Base-by-base conservation (phyloP, 1,140 invertebrate genomes). In the Pomacea maculata region DNA sequence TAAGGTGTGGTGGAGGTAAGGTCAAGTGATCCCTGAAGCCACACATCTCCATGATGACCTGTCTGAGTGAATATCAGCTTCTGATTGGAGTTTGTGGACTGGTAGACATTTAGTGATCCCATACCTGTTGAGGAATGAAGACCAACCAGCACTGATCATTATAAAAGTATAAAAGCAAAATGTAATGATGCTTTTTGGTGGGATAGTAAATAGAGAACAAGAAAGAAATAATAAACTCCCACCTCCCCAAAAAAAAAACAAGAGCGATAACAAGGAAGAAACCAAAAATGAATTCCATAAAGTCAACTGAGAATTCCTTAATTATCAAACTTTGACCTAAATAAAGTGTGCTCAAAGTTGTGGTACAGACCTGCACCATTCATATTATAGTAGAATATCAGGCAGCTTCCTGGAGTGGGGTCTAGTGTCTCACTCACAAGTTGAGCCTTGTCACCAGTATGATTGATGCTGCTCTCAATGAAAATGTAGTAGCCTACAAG, bases 371-470 rank as follows among this genome's bases (percentile, higher is more conserved):
- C 76, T 75, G 54, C 68, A 34, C 95, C 95, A 85, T 93, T 95
- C 95, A 96, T 96, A 86, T 96, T 95, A 85, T 92, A 94, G 92
- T 93, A 96, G 88, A 96, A 88, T 25, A 83, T 84, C 63, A 90
- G 80, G 80, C 88, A 89, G 54, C 82, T 76, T 11, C n/a, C 54
- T 67, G 75, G 80, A 21, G 81, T 82, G 14, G 85, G 80, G 29
- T 61, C 25, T 19, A 80, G 55, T 1, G 11, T 15, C 64, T 81
- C 78, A 55, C 86, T 88, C 77, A 82, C 80, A 15, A 89, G 84
- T 19, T 86, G 78, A 1, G 89, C 87, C 45, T 82, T 86, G 65
- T 87, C 81, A 9, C 85, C 85, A 25, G 68, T 70, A 14, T 80
- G 67, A 64, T 81, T 83, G 12, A 29, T 68, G 57, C 84, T 85